Evolutionary conservation across 2,113 vertebrate species (phyloP), one percentile per base, ranked within the genome.

Genomic region (Dipodomys stephensi): DNA sequence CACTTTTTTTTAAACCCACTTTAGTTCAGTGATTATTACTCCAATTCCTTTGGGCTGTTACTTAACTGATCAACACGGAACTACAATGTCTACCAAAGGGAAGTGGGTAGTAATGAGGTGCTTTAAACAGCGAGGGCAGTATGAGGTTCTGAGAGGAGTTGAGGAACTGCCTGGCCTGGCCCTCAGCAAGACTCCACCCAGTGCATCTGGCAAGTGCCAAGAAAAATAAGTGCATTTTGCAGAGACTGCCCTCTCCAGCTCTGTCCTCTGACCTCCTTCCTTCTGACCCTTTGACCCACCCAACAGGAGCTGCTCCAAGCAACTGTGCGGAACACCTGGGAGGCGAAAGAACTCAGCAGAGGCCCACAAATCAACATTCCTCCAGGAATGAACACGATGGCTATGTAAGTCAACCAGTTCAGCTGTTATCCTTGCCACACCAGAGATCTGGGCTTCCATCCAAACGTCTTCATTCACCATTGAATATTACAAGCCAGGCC

Each of bases 151-250:
- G 49, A 81, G 35, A 64, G 69, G 18, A 60, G 22, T 46, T 32
- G n/a, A 67, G 16, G 13, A 19, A 85, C 72, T 73, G 71, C 84
- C 46, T 77, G 69, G 69, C 69, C 30, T 44, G 77, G 77, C 65
- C 77, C 92, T 73, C 44, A 62, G 85, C 67, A 92, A 88, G 85
- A 88, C 90, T 94, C 80, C 94, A 67, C 80, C 82, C 46, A 35
- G 60, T 85, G 88, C 85, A 96, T 92, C 82, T 94, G 90, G 91
- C 92, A 87, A 83, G 68, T 64, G 88, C 90, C 92, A 92, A 96
- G 94, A 92, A 95, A 91, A 97, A 93, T 79, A 95, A 89, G 87
- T n/a, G 39, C 39, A 53, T 94, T 96, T 95, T 78, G 15, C 74
- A 92, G 81, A 81, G 35, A 82, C 64, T 1, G 0, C 10, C 81